These are phyloP conservation scores for Brienomyrus brachyistius DNA, from an alignment of 2,113 vertebrate species.

Conservation along the genomic window DNA sequence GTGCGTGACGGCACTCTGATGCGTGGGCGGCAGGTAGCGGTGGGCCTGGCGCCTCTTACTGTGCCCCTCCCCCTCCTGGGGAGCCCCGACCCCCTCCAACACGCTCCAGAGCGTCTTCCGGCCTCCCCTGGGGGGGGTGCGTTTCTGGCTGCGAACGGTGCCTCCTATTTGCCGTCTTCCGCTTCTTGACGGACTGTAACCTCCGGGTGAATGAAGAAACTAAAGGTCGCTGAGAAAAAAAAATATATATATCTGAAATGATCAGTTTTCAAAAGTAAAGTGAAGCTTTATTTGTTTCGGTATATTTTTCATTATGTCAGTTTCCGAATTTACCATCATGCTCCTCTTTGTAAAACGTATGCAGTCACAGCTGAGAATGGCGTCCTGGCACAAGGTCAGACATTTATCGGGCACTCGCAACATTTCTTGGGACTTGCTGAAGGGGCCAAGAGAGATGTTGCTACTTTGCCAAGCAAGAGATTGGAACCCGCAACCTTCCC, in stretches of 20 bases:
- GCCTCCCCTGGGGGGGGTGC: not conserved
- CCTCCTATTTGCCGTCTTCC: not conserved
- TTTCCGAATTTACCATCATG: not conserved
- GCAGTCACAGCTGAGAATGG: not conserved
- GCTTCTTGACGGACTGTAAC: not conserved
- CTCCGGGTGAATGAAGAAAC: not conserved
- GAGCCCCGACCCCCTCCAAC: not conserved
- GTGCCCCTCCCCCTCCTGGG: not conserved
- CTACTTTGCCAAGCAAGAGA: not conserved
- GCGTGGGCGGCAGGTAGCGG: slow-evolving; percentile 8
- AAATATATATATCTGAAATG: not conserved
- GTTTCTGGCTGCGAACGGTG: not conserved
- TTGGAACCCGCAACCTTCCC: not conserved
- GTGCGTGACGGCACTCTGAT: not conserved
- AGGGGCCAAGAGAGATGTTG: not conserved
- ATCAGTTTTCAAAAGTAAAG: not conserved
- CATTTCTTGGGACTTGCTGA: not conserved
- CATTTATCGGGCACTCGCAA: not conserved
- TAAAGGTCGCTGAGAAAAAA: not conserved
- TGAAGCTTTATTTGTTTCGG: not conserved
- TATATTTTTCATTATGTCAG: not conserved
- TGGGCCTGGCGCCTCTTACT: not conserved
- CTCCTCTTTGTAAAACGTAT: not conserved
- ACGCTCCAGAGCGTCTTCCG: not conserved
- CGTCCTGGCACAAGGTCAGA: not conserved